phyloP scores from a whole-genome alignment of 2,888 invertebrate species.

The Psylliodes chrysocephalus region DNA sequence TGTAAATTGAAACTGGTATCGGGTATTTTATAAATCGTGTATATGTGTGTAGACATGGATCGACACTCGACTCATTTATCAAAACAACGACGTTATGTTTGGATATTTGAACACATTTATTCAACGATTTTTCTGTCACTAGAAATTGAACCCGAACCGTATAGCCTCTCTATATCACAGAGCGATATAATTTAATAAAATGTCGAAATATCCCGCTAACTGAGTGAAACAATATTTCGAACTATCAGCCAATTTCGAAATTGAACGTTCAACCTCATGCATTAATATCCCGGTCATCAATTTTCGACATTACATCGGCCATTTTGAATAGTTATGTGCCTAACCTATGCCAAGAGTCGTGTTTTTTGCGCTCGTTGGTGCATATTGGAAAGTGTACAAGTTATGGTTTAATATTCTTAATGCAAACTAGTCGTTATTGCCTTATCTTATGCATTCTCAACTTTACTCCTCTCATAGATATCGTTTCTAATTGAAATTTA shows the following conservation, averaged over 20 bases:
- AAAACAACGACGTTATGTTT: constrained; percentile 45
- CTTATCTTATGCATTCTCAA: constrained; percentile 11
- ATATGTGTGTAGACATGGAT: constrained; percentile 30
- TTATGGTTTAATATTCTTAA: constrained; percentile 32
- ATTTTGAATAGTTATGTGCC: constrained; percentile 33
- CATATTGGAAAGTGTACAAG: constrained; percentile 22
- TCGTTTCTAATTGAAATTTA: background rate
- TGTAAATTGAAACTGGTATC: constrained; percentile 41
- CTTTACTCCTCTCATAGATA: background rate
- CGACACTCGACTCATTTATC: constrained; percentile 44
- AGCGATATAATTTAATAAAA: constrained; percentile 55
- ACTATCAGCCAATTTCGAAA: constrained; percentile 56
- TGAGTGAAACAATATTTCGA: constrained; percentile 55
- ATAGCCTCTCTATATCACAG: constrained; percentile 38
- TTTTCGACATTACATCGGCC: constrained; percentile 42
- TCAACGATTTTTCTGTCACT: constrained; percentile 45
- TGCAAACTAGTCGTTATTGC: constrained; percentile 19
- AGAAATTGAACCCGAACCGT: constrained; percentile 45
- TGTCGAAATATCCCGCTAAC: constrained; percentile 55
- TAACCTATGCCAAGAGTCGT: constrained; percentile 11
- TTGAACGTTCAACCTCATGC: constrained; percentile 50
- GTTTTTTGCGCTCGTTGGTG: constrained; percentile 12
- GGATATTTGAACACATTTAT: constrained; percentile 46
- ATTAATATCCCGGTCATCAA: constrained; percentile 54
- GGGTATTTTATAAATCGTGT: constrained; percentile 41